phyloP scores from a whole-genome alignment of 2,797 vertebrate genomes.

The Acanthurus leucopareius region DNA sequence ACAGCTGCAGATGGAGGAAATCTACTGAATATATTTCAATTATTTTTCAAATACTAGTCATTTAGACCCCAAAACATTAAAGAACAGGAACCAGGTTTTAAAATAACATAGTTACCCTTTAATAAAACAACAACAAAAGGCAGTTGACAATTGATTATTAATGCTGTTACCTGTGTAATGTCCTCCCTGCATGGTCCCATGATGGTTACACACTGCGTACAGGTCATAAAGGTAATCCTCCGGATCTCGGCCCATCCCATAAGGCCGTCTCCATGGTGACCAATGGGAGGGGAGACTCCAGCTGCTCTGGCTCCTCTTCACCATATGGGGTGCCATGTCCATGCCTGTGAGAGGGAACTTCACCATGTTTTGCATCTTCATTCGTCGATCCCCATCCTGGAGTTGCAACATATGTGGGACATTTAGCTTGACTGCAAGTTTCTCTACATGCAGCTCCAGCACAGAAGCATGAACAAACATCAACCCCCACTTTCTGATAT shows the following conservation, averaged over 20 bases:
- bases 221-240: constrained; percentile 98
- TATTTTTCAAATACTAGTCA: too few species aligned
- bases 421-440: background rate
- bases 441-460: background rate
- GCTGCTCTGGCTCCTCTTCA: constrained; percentile 98
- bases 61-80: too few species aligned
- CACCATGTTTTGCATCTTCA: constrained; percentile 99
- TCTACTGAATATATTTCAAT: too few species aligned
- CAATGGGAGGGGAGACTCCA: constrained; percentile 98
- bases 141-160: background rate
- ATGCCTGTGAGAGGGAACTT: constrained; percentile 93
- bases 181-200: constrained; percentile 98
- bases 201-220: constrained; percentile 98
- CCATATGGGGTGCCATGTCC: constrained; percentile 99
- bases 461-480: background rate
- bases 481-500: background rate
- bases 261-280: constrained; percentile 98
- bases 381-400: constrained; percentile 93
- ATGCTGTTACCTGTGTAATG: constrained; percentile 93
- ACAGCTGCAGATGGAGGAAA: too few species aligned
- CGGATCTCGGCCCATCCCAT: constrained; percentile 96
- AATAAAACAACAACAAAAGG: background rate
- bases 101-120: too few species aligned
- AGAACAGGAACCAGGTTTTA: too few species aligned
- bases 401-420: background rate